Percentiles rank a stretch among this genome's conserved stretches.
Evolutionary conservation across 2,797 vertebrate species (phyloP).

Genomic region (Clangula hyemalis): DNA sequence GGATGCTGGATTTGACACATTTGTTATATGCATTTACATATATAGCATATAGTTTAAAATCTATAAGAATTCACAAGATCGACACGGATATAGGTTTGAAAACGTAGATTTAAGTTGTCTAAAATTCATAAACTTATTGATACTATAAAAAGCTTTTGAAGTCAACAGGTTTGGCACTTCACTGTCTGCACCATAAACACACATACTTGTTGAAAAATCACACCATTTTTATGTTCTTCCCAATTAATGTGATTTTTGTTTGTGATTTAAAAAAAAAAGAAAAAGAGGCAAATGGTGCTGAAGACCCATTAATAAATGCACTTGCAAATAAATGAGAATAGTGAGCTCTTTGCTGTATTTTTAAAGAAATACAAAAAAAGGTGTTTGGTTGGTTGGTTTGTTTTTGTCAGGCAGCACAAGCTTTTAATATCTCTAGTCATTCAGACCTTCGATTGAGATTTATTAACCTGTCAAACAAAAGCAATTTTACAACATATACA

Average conservation of each 20-base stretch:
- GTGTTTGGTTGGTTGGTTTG: background rate
- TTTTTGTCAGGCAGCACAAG: constrained; percentile 39
- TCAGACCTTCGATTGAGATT: constrained; percentile 50
- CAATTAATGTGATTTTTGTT: background rate
- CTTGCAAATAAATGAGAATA: background rate
- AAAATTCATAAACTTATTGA: background rate
- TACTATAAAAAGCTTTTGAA: background rate
- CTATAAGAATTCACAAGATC: background rate
- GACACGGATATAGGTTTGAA: background rate
- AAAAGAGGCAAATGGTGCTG: background rate
- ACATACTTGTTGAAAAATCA: background rate
- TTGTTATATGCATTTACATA: background rate
- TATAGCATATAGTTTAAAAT: background rate
- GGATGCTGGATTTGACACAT: background rate
- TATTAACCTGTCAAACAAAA: constrained; percentile 66
- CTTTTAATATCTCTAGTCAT: constrained; percentile 54
- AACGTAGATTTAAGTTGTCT: background rate
- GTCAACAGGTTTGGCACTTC: background rate
- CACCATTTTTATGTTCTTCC: background rate
- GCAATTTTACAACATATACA: constrained; percentile 46
- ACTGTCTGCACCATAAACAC: background rate
- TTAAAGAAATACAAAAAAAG: constrained; percentile 35
- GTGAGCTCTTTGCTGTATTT: background rate
- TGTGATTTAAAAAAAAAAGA: background rate
- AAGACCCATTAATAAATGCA: background rate